phyloP scores from a whole-genome alignment of 1,140 invertebrate genomes.

The Schlechtendalia chinensis region DNA sequence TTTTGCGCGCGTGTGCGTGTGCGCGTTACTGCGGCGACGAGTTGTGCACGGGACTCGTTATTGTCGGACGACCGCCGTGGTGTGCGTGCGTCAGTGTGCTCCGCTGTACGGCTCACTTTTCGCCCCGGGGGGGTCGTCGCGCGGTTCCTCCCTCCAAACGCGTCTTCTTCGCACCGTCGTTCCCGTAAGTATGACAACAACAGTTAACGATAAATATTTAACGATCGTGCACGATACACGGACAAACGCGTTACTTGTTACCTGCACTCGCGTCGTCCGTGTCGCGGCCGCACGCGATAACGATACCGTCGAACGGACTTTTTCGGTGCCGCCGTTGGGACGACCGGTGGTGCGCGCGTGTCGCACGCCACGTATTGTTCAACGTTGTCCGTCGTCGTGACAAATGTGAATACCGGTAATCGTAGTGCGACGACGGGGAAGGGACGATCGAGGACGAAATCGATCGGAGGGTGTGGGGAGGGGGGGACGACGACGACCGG shows the following conservation, averaged over 20 bases:
- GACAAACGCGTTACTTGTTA: not conserved
- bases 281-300: not conserved
- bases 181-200: constrained; percentile 24
- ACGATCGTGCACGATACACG: not conserved
- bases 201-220: not conserved
- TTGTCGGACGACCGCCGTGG: constrained; percentile 10
- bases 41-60: not conserved
- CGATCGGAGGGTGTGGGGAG: not conserved
- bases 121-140: constrained; percentile 12
- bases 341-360: too few relatives aligned
- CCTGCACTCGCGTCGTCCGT: too few relatives aligned
- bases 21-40: not conserved
- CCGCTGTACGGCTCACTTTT: not conserved
- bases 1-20: not conserved
- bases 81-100: not conserved
- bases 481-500: too few relatives aligned
- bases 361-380: too few relatives aligned
- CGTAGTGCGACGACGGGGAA: not conserved
- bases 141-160: constrained; percentile 7
- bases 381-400: too few relatives aligned
- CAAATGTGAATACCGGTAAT: too few relatives aligned
- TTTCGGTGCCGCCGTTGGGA: too few relatives aligned
- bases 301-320: too few relatives aligned
- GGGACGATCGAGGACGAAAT: not conserved
- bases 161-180: constrained; percentile 8